phyloP scores from a whole-genome alignment of 1,140 invertebrate genomes.

The Listronotus oregonensis region DNA sequence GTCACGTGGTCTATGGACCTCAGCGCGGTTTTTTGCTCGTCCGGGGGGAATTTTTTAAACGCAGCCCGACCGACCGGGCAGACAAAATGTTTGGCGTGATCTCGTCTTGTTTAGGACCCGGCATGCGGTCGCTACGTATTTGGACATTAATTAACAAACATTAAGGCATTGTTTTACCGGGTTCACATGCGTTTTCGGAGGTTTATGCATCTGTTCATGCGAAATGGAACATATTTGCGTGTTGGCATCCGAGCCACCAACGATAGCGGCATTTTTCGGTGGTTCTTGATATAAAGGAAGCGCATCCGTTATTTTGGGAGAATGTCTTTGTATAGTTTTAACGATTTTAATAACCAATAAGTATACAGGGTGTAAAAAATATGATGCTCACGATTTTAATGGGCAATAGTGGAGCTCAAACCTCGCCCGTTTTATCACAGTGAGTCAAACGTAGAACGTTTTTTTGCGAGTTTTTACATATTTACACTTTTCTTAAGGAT shows the following conservation, averaged over 20 bases:
- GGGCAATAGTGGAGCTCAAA: too few species aligned
- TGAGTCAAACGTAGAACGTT: too few species aligned
- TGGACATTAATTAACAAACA: conserved; percentile 51
- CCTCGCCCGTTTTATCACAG: too few species aligned
- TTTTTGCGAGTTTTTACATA: too few species aligned
- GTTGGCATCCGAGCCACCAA: conserved; percentile 32
- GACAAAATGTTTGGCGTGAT: conserved; percentile 40
- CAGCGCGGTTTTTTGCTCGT: conserved; percentile 25
- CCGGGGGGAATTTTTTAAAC: conserved; percentile 28
- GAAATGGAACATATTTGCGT: conserved; percentile 36
- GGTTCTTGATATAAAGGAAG: conserved; percentile 13
- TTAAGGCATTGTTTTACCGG: conserved; percentile 50
- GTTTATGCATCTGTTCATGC: conserved; percentile 40
- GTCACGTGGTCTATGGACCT: conserved; percentile 44
- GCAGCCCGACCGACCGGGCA: conserved; percentile 4
- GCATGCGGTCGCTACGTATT: conserved; percentile 41
- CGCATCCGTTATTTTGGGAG: conserved; percentile 2
- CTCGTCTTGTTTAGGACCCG: conserved; percentile 37
- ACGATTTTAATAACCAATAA: too few species aligned
- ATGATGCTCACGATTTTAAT: too few species aligned
- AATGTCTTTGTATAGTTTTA: background rate
- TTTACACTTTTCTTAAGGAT: too few species aligned
- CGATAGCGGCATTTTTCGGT: conserved; percentile 21
- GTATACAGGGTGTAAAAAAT: too few species aligned
- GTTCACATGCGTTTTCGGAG: conserved; percentile 46